Conservation (phyloP, 1,140 invertebrate genomes). For the Harlomillsia oculata region DNA sequence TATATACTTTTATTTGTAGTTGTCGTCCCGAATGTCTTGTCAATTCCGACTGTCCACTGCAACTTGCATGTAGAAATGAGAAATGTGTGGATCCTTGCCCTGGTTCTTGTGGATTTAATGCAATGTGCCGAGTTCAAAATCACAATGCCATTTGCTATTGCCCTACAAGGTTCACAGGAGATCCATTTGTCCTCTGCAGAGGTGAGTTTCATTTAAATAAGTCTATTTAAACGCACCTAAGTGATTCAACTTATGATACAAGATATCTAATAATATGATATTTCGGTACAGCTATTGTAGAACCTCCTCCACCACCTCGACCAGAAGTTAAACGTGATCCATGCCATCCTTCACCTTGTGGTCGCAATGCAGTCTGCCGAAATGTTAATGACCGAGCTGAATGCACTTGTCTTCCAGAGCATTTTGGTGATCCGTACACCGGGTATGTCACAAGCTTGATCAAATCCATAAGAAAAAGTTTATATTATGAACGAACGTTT, state of each 20-base stretch:
- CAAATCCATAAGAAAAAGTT: too few species aligned
- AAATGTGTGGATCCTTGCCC: conserved; percentile 39
- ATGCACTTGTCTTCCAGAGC: conserved; percentile 57
- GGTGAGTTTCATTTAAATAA: conserved; percentile 5
- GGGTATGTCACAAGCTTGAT: conserved; percentile 54
- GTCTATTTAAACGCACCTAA: background rate
- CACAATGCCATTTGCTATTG: conserved; percentile 73
- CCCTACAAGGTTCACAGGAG: conserved; percentile 46
- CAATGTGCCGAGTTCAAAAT: conserved; percentile 57
- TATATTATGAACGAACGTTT: too few species aligned
- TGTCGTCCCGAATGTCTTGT: conserved; percentile 63
- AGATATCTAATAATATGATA: conserved; percentile 38
- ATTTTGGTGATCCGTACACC: conserved; percentile 39
- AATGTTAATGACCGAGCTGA: conserved; percentile 55
- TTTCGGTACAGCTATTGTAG: conserved; percentile 45
- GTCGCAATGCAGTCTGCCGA: conserved; percentile 48
- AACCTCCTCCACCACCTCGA: conserved; percentile 21
- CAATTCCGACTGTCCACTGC: conserved; percentile 58
- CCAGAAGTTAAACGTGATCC: conserved; percentile 58
- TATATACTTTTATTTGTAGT: background rate
- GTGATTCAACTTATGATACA: background rate
- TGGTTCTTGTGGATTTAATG: conserved; percentile 40
- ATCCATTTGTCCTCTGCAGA: conserved; percentile 46
- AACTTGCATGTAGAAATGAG: conserved; percentile 60
- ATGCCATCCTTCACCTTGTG: conserved; percentile 70